A percentile compares a stretch with the other conserved stretches of the same genome.
phyloP scores from a whole-genome alignment of 2,797 vertebrate genomes.

The Myotis planiceps region DNA sequence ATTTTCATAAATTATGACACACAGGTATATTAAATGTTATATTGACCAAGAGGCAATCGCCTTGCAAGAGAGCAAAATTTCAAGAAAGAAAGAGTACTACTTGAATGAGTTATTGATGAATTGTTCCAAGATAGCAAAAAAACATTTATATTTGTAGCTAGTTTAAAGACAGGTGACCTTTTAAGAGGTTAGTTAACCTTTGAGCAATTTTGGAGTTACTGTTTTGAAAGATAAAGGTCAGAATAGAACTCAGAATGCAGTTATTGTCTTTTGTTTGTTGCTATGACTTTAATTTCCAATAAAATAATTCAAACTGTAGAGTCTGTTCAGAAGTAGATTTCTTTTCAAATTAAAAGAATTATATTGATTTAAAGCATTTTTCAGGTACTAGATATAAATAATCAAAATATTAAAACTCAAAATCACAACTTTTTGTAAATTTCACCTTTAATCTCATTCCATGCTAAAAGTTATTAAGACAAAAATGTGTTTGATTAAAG shows the following conservation, averaged over 20 bases:
- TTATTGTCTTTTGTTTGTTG: constrained; percentile 68
- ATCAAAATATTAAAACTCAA: background rate
- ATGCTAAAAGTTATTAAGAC: background rate
- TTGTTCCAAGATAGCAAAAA: constrained; percentile 80
- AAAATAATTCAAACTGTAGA: constrained; percentile 53
- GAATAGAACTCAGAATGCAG: constrained; percentile 78
- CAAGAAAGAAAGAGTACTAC: constrained; percentile 50
- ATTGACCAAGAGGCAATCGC: constrained; percentile 58
- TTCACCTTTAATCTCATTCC: background rate
- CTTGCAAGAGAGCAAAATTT: constrained; percentile 59
- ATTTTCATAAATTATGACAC: constrained; percentile 27
- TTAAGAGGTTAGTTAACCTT: constrained; percentile 90
- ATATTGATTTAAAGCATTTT: background rate
- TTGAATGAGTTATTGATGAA: constrained; percentile 86
- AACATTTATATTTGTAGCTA: constrained; percentile 83
- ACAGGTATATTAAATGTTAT: constrained; percentile 34
- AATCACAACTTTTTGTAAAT: background rate
- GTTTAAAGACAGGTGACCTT: constrained; percentile 90
- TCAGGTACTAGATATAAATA: background rate
- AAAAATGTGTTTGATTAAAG: background rate
- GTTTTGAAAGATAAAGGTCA: constrained; percentile 90
- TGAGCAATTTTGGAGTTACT: constrained; percentile 88
- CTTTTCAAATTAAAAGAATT: background rate
- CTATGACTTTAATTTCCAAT: constrained; percentile 59
- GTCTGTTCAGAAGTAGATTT: background rate